Percentiles rank a stretch among this genome's conserved stretches.
These are phyloP conservation scores for Pangasius macronema DNA, from an alignment of 2,797 vertebrate species.

Conservation along the genomic window DNA sequence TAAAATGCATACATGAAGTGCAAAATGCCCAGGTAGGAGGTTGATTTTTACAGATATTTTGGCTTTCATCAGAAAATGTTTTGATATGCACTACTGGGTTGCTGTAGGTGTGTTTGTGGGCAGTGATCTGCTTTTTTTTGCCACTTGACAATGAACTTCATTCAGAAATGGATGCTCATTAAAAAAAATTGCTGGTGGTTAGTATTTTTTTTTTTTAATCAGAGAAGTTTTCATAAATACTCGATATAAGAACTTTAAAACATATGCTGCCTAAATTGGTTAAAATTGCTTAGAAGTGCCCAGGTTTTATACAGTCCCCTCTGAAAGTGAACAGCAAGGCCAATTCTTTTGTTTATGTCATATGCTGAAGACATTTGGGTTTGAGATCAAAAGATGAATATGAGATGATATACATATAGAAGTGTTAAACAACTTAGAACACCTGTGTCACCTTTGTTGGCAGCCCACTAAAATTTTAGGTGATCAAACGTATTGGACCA, in stretches of 20 bases:
- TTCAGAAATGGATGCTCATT: neutral
- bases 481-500: neutral
- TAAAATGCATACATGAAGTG: neutral
- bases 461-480: neutral
- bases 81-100: neutral
- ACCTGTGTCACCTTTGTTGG: neutral
- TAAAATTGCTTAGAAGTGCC: neutral
- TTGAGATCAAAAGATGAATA: neutral
- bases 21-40: neutral
- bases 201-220: neutral
- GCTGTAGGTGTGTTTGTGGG: neutral
- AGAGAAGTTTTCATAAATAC: neutral
- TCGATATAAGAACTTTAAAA: neutral
- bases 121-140: conserved; percentile 1
- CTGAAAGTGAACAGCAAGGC: neutral
- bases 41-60: conserved; percentile 4
- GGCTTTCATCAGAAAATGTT: neutral
- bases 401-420: neutral
- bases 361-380: neutral
- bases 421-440: neutral
- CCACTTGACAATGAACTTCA: neutral
- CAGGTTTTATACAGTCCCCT: neutral
- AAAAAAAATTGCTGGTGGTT: neutral
- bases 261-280: neutral
- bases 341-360: neutral